phyloP scores from a whole-genome alignment of 2,888 invertebrate species.

The Eristalis tenax region DNA sequence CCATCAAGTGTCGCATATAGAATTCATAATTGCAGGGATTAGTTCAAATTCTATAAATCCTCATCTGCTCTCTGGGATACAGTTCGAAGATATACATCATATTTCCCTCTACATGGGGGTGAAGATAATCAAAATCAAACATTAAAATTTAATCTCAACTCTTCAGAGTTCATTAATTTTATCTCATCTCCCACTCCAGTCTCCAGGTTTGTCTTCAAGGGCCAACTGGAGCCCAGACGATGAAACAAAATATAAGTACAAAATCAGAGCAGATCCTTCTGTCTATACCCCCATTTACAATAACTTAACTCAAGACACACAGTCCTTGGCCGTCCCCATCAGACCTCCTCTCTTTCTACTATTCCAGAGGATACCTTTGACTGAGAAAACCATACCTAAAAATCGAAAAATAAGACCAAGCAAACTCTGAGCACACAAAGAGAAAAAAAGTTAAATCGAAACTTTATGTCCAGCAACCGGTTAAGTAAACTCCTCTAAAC shows the following conservation, averaged over 20 bases:
- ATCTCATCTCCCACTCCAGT: constrained; percentile 5
- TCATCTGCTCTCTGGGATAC: neutral
- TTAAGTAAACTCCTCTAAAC: constrained; percentile 36
- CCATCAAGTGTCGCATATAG: neutral
- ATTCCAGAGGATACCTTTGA: neutral
- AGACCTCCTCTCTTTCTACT: neutral
- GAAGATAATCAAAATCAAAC: constrained; percentile 38
- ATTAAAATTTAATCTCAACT: constrained; percentile 42
- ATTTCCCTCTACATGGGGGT: neutral
- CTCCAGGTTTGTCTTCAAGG: neutral
- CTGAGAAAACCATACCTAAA: constrained; percentile 20
- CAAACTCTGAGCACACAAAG: constrained; percentile 15
- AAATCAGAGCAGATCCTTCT: constrained; percentile 6
- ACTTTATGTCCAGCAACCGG: constrained; percentile 27
- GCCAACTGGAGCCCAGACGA: neutral
- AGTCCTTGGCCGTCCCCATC: neutral
- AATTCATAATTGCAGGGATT: neutral
- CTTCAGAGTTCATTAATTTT: constrained; percentile 37
- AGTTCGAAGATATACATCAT: neutral
- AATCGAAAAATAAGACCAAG: constrained; percentile 18
- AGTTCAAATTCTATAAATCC: neutral
- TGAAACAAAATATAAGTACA: constrained; percentile 12
- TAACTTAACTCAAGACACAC: constrained; percentile 2
- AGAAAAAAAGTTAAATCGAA: constrained; percentile 29
- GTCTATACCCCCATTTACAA: neutral